Conservation (phyloP, 2,797 vertebrate species). For the Characodon lateralis region DNA sequence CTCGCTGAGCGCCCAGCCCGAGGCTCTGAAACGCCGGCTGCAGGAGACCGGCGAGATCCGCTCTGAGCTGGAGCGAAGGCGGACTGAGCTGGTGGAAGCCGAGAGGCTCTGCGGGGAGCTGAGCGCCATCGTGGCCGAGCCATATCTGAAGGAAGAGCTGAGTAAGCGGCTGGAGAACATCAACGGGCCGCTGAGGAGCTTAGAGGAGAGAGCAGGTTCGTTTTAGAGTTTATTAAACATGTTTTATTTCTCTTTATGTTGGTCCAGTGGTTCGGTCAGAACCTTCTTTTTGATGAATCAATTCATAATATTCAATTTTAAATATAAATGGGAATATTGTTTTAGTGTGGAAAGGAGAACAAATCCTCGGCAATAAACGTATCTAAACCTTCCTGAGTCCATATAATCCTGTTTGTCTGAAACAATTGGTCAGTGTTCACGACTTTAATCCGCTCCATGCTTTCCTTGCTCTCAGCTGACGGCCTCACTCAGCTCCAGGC, state of each 20-base stretch:
- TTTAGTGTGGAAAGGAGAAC: not conserved
- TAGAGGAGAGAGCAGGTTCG: conserved; percentile 95
- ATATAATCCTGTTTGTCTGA: not conserved
- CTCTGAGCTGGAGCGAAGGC: conserved; percentile 88
- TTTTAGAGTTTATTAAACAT: not conserved
- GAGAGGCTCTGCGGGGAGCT: conserved; percentile 89
- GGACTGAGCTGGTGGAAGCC: conserved; percentile 85
- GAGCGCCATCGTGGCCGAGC: conserved; percentile 90
- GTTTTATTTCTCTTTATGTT: no score
- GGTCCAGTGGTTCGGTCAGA: no score
- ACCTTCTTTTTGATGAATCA: no score
- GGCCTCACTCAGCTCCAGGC: conserved; percentile 94
- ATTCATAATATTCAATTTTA: no score
- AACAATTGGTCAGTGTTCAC: not conserved
- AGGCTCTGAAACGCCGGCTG: conserved; percentile 89
- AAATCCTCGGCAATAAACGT: not conserved
- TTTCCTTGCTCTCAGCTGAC: conserved; percentile 81
- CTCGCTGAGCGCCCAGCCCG: conserved; percentile 90
- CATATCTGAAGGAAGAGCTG: conserved; percentile 96
- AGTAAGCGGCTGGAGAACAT: conserved; percentile 91
- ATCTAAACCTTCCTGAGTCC: not conserved
- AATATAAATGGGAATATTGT: no score
- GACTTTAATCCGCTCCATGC: not conserved
- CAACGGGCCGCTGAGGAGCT: conserved; percentile 87
- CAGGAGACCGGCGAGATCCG: conserved; percentile 96